Base-by-base conservation (phyloP, 2,888 invertebrate species). In the Tetropium fuscum region DNA sequence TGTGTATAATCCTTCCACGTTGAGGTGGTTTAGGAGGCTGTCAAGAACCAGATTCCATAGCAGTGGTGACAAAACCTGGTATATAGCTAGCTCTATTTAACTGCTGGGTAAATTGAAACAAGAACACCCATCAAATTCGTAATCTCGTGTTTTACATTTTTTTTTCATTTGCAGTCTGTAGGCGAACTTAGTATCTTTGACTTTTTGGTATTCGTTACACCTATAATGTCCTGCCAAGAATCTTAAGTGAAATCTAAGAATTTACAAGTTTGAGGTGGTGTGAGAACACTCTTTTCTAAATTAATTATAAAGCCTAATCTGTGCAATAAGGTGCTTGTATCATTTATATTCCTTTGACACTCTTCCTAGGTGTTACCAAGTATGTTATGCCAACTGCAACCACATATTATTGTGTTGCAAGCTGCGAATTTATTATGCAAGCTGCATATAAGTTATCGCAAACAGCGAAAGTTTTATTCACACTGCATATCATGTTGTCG, bases 271-370 rank as follows among this genome's bases (percentile, higher is more conserved):
- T 5, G 2, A 5, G 30, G 11, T 25, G 63, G 66, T 2, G 20
- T 25, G 11, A 63, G 30, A 13, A 11, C 15, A 20, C 64, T 59
- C 49, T 68, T 68, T 36, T 65, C 45, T 11, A n/a, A 25, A 54
- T 68, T 68, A 15, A 68, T 59, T 22, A 69, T 43, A 43, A 68
- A 68, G 3, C 69, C 67, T 38, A n/a, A n/a, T n/a, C n/a, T 25
- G 25, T 58, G 20, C 8, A 64, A 34, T 2, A 64, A 22, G 10
- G 10, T 2, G 7, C 2, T n/a, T 3, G 63, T 60, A 11, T 19
- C n/a, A 8, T 45, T 25, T 4, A 61, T 10, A 58, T 63, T 61
- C 40, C 45, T 48, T 34, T 16, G 10, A 34, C 60, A 66, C 15
- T 48, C 57, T 38, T 25, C 38, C 36, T 53, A 62, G 6, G 59